Base-by-base conservation (phyloP, 2,888 invertebrate genomes). In the Helobdella robusta region DNA sequence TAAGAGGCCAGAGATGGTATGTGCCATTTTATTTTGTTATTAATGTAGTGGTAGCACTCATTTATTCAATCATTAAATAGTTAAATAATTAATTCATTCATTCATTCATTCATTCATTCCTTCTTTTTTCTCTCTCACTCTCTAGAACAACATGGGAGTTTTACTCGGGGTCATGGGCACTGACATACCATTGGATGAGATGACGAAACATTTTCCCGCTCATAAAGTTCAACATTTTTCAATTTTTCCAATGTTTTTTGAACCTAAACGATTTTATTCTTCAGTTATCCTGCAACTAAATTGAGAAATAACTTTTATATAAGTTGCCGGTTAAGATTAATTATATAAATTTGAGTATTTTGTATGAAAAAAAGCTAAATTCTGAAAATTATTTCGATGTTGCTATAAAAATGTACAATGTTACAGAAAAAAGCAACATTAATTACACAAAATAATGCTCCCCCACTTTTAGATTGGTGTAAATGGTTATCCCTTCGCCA, bases 101-200 rank as follows among this genome's bases (percentile, higher is more conserved):
- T n/a, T 50, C 6, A 20, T 50, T 20, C 6, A 11, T 20, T 50
- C 20, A 30, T 25, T 6, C 23, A 8, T 28, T 20, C 5, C 23
- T 20, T 30, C 1, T 46, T 36, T 23, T 36, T 44, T 23, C 23
- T 23, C 4, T 35, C 30, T 25, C 5, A n/a, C 28, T 28, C 59
- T 70, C 15, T 72, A 91, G 91, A 86, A 87, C 76, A 85, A 90
- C 76, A 87, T 88, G 72, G 93, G 93, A 25, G 92, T 91, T 79
- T 84, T 98, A 70, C 83, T 97, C 70, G 98, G 98, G 60, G 93
- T 97, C 48, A 93, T 94, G 68, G 97, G 95, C 61, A 93, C 93
- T 25, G 97, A 97, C 82, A 89, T 98, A 69, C 92, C 94, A 72
- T 86, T 98, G 74, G 88, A 91, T 79, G 91, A 97, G 82, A 88